Evolutionary conservation across 2,113 vertebrate genomes (phyloP).

Genomic region (Zootoca vivipara): DNA sequence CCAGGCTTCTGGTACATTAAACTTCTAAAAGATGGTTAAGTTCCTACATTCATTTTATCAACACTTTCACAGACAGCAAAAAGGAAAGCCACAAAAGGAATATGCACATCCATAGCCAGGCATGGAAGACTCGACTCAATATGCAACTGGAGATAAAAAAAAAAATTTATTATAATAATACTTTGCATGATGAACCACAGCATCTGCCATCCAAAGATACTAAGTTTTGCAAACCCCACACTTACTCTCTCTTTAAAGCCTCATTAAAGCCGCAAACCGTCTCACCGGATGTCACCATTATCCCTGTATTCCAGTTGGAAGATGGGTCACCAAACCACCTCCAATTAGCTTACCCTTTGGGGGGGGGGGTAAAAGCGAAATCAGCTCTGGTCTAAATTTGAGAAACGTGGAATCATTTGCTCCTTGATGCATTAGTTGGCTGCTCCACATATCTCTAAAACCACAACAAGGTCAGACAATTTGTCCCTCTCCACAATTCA

Average conservation of each 20-base stretch:
- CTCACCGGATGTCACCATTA: slow-evolving; percentile 28
- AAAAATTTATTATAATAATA: slow-evolving; percentile 34
- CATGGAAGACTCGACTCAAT: slow-evolving; percentile 45
- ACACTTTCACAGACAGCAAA: slow-evolving; percentile 57
- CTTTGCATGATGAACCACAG: slow-evolving; percentile 31
- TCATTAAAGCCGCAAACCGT: slow-evolving; percentile 39
- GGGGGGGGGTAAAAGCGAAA: neutral
- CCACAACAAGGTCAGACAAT: neutral
- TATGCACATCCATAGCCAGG: slow-evolving; percentile 51
- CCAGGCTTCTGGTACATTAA: slow-evolving; percentile 71
- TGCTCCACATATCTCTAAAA: neutral
- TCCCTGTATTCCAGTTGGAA: slow-evolving; percentile 40
- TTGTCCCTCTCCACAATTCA: neutral
- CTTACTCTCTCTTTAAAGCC: neutral
- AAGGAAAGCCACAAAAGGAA: slow-evolving; percentile 63
- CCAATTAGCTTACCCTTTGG: slow-evolving; percentile 21
- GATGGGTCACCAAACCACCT: slow-evolving; percentile 27
- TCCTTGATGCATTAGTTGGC: neutral
- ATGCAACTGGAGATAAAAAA: slow-evolving; percentile 59
- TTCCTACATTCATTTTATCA: slow-evolving; percentile 68
- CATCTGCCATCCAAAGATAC: slow-evolving; percentile 48
- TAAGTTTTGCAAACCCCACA: slow-evolving; percentile 49
- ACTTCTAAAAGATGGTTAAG: slow-evolving; percentile 69
- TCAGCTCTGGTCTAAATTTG: neutral
- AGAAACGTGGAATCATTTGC: neutral